Evolutionary conservation across 2,888 invertebrate genomes (phyloP).

Genomic region (Scaptomyza flava): DNA sequence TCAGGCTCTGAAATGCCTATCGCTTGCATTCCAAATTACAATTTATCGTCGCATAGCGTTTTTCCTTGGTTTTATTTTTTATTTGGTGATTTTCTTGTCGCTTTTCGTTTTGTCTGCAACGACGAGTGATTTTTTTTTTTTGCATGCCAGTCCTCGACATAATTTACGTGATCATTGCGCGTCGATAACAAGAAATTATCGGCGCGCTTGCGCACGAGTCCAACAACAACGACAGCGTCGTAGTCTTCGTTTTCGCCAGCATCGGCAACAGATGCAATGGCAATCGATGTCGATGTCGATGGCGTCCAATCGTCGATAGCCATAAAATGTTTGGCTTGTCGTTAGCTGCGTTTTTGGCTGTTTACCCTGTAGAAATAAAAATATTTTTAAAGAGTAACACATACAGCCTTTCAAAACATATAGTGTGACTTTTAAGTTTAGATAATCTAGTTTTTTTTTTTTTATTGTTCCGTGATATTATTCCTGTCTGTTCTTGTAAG

Average conservation of each 20-base stretch:
- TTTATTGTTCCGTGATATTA: too few species aligned
- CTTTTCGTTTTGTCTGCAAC: constrained; percentile 50
- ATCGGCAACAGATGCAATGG: constrained; percentile 58
- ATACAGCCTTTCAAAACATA: too few species aligned
- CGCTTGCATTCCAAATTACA: constrained; percentile 69
- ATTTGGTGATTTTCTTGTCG: constrained; percentile 40
- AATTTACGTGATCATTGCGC: constrained; percentile 80
- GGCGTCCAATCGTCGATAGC: constrained; percentile 59
- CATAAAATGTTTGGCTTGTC: constrained; percentile 50
- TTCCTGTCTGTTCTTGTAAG: too few species aligned
- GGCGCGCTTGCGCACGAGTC: constrained; percentile 71
- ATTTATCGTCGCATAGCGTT: constrained; percentile 43
- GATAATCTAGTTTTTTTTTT: too few species aligned
- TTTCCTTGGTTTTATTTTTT: constrained; percentile 26
- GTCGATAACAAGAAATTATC: constrained; percentile 81
- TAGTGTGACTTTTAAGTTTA: too few species aligned
- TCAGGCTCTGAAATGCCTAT: constrained; percentile 66
- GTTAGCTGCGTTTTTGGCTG: constrained; percentile 27
- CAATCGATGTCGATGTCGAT: constrained; percentile 55
- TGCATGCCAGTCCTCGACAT: constrained; percentile 72
- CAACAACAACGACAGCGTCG: constrained; percentile 32
- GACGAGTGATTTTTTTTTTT: constrained; percentile 37
- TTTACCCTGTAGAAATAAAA: constrained; percentile 37
- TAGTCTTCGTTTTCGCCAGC: constrained; percentile 6
- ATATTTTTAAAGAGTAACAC: background rate